Evolutionary conservation across 2,888 invertebrate genomes (phyloP), one percentile per base, ranked within the genome.

Genomic region (Tryphoninae sp.): DNA sequence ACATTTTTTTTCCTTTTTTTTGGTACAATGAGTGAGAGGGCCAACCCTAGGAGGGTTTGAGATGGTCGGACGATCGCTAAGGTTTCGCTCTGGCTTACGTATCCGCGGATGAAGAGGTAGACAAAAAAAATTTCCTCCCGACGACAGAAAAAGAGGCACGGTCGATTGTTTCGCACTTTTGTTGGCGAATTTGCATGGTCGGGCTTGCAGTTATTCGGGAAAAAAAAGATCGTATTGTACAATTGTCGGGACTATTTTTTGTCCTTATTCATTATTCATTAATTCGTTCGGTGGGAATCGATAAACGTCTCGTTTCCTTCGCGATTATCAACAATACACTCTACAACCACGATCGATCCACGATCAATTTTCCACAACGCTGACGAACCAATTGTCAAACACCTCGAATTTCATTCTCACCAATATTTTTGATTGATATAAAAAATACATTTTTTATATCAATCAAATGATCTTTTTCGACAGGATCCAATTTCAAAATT

Each of bases 131-230:
- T 71, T 42, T 55, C 64, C 19, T 45, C 33, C 53, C 23, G 49
- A 49, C 75, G 64, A 13, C 22, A 40, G 59, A 76, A 68, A 67
- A 62, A 79, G 58, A 67, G 22, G 64, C 72, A 69, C 51, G 62
- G 62, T 51, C 83, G 73, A 85, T 85, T 84, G 86, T 85, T 86
- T 74, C 68, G 53, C 62, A 74, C 78, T 86, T 84, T 84, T 87
- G 86, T 88, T 87, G 86, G 86, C 85, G 85, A 86, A 87, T 89
- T 89, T 88, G 86, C 88, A 86, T 85, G 87, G 86, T 81, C 83
- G 86, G 40, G 76, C 85, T 79, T 78, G 83, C 85, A 79, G 81
- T 82, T 87, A 85, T 86, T 86, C 85, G 82, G 76, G 75, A 55
- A 81, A 84, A 82, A 84, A 82, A 33, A 33, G 33, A 33, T 33